Base-by-base conservation (phyloP, 2,888 invertebrate genomes). In the Diogma glabrata region DNA sequence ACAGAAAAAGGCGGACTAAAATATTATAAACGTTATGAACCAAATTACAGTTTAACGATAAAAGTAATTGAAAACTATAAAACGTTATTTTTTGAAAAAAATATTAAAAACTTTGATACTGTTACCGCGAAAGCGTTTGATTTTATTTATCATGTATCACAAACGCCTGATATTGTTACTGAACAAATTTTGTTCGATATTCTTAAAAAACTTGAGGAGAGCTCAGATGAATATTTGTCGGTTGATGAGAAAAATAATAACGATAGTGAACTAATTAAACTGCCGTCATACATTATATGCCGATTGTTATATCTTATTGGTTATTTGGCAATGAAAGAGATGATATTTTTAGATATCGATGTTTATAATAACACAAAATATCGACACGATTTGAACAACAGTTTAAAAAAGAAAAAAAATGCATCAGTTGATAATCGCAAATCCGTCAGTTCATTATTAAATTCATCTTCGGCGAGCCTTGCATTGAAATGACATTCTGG, bases 301-400 rank as follows among this genome's bases (percentile, higher is more conserved):
- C 67, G 79, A 12, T 77, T 78, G 56, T 65, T 79, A 17, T 77
- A 75, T 55, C 63, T 85, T 17, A 67, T 87, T 52, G 93, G 93
- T 4, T 86, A 87, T 54, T 73, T 88, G 54, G 87, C 88, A 1
- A 68, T 87, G 52, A 81, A 84, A 57, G 84, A 90, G 63, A 78
- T 91, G 64, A 80, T 87, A 49, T 84, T 85, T 64, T 74, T 94
- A 51, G 93, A 95, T 61, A 82, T 84, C 23, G 78, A 76, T 57
- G 80, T 93, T 4, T 88, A 91, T 59, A 85, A 84, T 54, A 92
- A 92, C 67, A 72, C 92, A 60, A 86, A 85, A 63, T 73, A 43
- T 22, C 43, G 43, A 43, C 43, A 43, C 23, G 43, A 43, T 7
- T 43, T 43, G 43, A 20, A 43, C 23, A 12, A 23, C n/a, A 23